Conservation (phyloP, 2,888 invertebrate species). For the Mesorhabditis belari region DNA sequence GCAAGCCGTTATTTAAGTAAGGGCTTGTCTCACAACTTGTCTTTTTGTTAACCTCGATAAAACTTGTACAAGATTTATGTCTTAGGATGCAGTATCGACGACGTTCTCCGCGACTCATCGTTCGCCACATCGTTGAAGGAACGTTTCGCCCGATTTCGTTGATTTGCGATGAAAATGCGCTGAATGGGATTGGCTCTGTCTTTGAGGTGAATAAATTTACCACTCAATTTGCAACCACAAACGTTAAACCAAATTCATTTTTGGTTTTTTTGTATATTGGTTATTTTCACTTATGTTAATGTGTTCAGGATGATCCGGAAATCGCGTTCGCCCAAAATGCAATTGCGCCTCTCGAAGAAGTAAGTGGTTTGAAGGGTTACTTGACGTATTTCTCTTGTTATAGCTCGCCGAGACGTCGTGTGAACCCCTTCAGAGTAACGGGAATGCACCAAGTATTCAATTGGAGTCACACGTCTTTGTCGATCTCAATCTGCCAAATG, state of each 20-base stretch:
- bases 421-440: no score
- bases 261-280: no score
- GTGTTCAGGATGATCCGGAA: background rate
- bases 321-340: background rate
- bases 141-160: conserved; percentile 42
- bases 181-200: conserved; percentile 23
- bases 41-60: background rate
- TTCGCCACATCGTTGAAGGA: conserved; percentile 42
- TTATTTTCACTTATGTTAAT: background rate
- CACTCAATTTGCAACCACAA: no score
- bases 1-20: background rate
- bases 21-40: background rate
- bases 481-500: conserved; percentile 21
- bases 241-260: no score
- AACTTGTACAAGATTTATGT: background rate
- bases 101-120: conserved; percentile 34
- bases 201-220: conserved; percentile 9
- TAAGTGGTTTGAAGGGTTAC: background rate
- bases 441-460: background rate
- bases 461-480: conserved; percentile 22
- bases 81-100: conserved; percentile 42
- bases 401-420: background rate
- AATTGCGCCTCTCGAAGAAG: background rate
- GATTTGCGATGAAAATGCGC: conserved; percentile 44
- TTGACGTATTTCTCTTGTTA: no score